Conservation (phyloP, 1,140 invertebrate genomes). For the Homalodisca vitripennis region DNA sequence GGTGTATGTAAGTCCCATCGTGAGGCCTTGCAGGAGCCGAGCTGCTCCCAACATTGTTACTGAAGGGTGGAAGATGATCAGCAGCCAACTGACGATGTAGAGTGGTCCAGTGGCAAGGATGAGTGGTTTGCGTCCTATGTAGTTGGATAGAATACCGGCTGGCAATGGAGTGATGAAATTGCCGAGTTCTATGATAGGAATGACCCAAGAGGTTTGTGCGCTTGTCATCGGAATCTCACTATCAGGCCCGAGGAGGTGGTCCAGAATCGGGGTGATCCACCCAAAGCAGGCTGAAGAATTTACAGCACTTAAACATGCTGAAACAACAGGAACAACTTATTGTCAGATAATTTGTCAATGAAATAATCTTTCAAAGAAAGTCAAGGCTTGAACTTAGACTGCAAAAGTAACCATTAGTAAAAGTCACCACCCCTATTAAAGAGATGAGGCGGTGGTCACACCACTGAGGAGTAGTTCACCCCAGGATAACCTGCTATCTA, state of each 20-base stretch:
- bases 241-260: conserved; percentile 49
- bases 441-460: no score
- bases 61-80: conserved; percentile 49
- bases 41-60: conserved; percentile 26
- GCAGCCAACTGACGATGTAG: conserved; percentile 49
- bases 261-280: conserved; percentile 61
- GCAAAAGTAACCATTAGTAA: no score
- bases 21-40: conserved; percentile 55
- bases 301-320: conserved; percentile 47
- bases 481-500: no score
- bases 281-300: conserved; percentile 47
- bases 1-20: conserved; percentile 57
- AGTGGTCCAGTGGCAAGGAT: conserved; percentile 64
- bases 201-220: conserved; percentile 50
- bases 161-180: conserved; percentile 41
- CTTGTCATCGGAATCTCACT: conserved; percentile 54
- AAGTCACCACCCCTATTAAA: no score
- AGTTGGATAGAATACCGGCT: conserved; percentile 59
- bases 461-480: no score
- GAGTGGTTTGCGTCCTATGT: conserved; percentile 67
- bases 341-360: no score
- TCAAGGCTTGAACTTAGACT: no score
- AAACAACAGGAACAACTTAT: no score
- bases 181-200: conserved; percentile 35
- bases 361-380: no score